Base-by-base conservation (phyloP, 2,888 invertebrate genomes). In the Boloria selene region DNA sequence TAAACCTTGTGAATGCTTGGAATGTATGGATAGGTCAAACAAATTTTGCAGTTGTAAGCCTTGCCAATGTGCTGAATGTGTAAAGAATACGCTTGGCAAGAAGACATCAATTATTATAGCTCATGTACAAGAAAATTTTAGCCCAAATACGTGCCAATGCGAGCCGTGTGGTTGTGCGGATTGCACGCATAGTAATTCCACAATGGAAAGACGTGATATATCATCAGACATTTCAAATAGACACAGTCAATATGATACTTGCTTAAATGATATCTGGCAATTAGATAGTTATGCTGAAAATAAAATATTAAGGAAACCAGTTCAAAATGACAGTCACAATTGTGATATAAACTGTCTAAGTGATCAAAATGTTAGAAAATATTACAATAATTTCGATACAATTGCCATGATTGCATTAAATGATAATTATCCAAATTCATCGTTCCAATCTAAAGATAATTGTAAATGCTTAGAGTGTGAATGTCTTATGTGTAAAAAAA, bases 111-210 rank as follows among this genome's bases (percentile, higher is more conserved):
- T 79, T 13, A 71, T 79, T 22, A 79, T 85, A 0, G 80, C 79
- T 5, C 74, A 81, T 13, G 74, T 81, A n/a, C 72, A 67, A 38
- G 76, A 77, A 61, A 73, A 74, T 55, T 63, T 64, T 6, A 74
- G 72, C 45, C 74, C 70, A 16, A 70, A 69, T 44, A 42, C 58
- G 4, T 88, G 87, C 60, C 66, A 76, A n/a, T 88, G 87, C 69
- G 65, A 64, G 26, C 83, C 86, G 3, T 87, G 88, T 69, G 78
- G 81, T 44, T 88, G 87, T 64, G 71, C 72, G 38, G 75, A 83
- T 61, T 87, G 87, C 64, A 69, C 70, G 2, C 77, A 74, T 18
- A 72, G 70, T 52, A 75, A 71, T 49, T 68, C 63, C 6, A 68
- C 77, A n/a, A 63, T 75, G 51, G 54, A 77, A n/a, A 76, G 74